These are phyloP conservation scores for Bolinopsis microptera DNA, from an alignment of 37 sponge, comb jelly and placozoan species.

Conservation along the genomic window DNA sequence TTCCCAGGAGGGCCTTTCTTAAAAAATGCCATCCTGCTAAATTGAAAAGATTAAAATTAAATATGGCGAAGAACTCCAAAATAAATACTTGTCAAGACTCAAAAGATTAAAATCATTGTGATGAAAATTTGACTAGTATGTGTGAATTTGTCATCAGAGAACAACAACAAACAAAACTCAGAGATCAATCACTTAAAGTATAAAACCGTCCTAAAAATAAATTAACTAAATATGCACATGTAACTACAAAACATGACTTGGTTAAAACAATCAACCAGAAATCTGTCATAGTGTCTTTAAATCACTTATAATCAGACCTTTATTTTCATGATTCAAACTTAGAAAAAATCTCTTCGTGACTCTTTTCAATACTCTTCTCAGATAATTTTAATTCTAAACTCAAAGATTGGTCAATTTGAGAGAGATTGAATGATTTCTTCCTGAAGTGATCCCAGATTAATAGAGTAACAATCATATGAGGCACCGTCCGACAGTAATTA, in stretches of 20 bases:
- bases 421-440: not conserved
- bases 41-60: not conserved
- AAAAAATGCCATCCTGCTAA: not conserved
- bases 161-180: too few relatives aligned
- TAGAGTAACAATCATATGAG: conserved; percentile 1
- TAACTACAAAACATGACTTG: too few relatives aligned
- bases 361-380: not conserved
- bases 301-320: too few relatives aligned
- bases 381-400: not conserved
- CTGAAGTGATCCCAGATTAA: not conserved
- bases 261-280: too few relatives aligned
- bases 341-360: not conserved
- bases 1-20: conserved; percentile 40
- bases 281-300: too few relatives aligned
- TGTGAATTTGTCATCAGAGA: too few relatives aligned
- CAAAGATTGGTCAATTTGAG: not conserved
- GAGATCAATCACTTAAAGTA: too few relatives aligned
- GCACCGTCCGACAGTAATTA: conserved; percentile 18
- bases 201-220: too few relatives aligned
- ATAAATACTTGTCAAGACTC: too few relatives aligned
- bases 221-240: too few relatives aligned
- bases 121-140: not conserved
- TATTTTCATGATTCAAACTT: not conserved
- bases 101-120: not conserved
- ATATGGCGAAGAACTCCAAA: too few relatives aligned